These are phyloP conservation scores for Calameuta pallipes DNA, from an alignment of 2,888 invertebrate species.

Conservation along the genomic window DNA sequence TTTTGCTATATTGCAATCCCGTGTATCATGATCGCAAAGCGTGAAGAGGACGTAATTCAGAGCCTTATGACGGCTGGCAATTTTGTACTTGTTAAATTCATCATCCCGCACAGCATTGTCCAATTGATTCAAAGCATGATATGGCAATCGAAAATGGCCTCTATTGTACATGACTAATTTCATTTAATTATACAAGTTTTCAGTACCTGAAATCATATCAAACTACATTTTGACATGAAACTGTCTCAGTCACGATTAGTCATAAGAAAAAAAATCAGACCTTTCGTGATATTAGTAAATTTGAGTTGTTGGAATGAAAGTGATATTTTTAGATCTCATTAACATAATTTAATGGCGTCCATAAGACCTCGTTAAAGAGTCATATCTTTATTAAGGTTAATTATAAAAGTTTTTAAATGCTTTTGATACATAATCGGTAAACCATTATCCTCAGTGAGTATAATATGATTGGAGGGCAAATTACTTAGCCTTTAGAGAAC, in stretches of 20 bases:
- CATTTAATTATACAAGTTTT: background rate
- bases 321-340: background rate
- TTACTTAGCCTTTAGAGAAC: background rate
- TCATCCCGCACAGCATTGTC: background rate
- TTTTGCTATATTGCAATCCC: background rate
- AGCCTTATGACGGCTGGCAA: background rate
- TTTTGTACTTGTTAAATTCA: background rate
- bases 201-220: background rate
- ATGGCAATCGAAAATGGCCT: background rate
- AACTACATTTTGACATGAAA: background rate
- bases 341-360: background rate
- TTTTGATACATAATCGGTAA: background rate
- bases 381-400: background rate
- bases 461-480: background rate
- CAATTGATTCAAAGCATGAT: background rate
- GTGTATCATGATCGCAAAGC: background rate
- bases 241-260: background rate
- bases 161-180: background rate
- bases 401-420: background rate
- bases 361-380: background rate
- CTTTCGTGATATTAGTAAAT: no score
- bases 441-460: background rate
- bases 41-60: background rate
- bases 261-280: background rate
- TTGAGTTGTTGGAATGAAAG: background rate